A percentile compares a stretch with the other conserved stretches of the same genome.
Conservation (phyloP, 2,888 invertebrate species). For the Eupsilia transversa region DNA sequence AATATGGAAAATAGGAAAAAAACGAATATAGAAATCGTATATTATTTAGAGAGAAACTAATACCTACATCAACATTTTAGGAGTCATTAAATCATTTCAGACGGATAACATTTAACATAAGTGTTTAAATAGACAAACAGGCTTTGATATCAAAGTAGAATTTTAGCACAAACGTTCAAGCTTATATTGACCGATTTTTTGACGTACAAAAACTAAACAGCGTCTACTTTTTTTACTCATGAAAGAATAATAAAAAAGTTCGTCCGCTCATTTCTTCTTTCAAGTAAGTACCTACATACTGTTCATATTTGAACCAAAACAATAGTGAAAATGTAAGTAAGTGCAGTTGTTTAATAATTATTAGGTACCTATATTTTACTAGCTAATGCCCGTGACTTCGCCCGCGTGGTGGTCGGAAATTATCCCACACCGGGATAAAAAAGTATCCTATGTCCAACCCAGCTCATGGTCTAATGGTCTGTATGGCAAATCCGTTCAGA, state of each 20-base stretch:
- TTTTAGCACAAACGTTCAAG: constrained; percentile 63
- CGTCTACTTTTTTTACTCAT: constrained; percentile 27
- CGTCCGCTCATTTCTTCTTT: background rate
- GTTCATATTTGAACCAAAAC: background rate
- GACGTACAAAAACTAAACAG: constrained; percentile 29
- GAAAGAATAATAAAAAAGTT: constrained; percentile 31
- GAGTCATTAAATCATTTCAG: constrained; percentile 41
- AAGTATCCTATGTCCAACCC: too few relatives aligned
- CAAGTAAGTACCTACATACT: background rate
- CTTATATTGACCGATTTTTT: constrained; percentile 27
- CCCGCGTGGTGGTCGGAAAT: too few relatives aligned
- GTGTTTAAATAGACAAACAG: constrained; percentile 60
- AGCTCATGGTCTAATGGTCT: too few relatives aligned
- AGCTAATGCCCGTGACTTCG: too few relatives aligned
- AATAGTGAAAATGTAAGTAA: background rate
- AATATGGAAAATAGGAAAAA: too few relatives aligned
- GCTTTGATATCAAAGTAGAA: constrained; percentile 67
- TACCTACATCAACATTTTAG: constrained; percentile 25
- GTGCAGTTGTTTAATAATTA: too few relatives aligned
- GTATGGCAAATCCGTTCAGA: too few relatives aligned
- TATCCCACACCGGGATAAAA: too few relatives aligned
- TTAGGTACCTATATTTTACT: too few relatives aligned
- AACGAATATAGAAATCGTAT: constrained; percentile 15
- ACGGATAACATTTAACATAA: constrained; percentile 15
- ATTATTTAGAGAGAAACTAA: constrained; percentile 35